These are phyloP conservation scores for Micrasema longulum DNA, from an alignment of 1,140 invertebrate genomes.

Conservation along the genomic window DNA sequence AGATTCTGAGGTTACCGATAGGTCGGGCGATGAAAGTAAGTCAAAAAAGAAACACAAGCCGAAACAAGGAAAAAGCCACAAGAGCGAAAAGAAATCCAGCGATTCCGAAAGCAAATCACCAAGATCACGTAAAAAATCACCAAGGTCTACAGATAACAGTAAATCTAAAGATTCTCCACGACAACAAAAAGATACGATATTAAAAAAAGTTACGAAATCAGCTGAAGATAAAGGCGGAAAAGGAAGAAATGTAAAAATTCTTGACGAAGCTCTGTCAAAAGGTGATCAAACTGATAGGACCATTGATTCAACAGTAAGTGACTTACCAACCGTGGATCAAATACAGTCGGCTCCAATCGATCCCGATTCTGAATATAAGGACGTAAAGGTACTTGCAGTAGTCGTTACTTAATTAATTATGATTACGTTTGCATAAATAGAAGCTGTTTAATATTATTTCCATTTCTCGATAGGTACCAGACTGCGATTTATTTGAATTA, in stretches of 20 bases:
- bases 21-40: neutral
- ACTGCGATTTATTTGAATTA: slow-evolving; percentile 78
- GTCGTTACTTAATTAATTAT: neutral
- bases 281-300: neutral
- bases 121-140: neutral
- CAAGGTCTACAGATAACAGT: too few species aligned
- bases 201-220: slow-evolving; percentile 7
- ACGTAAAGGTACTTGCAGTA: slow-evolving; percentile 36
- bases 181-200: neutral
- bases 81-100: slow-evolving; percentile 56
- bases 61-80: slow-evolving; percentile 52
- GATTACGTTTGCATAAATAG: neutral
- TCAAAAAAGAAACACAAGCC: slow-evolving; percentile 8
- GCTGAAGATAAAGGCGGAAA: neutral
- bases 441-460: neutral
- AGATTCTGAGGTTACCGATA: neutral
- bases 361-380: slow-evolving; percentile 46
- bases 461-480: slow-evolving; percentile 69
- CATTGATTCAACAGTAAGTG: neutral
- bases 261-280: slow-evolving; percentile 17
- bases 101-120: slow-evolving; percentile 17
- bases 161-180: slow-evolving; percentile 17
- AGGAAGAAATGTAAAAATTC: slow-evolving; percentile 6
- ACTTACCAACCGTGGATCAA: neutral
- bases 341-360: slow-evolving; percentile 44